Conservation (phyloP, 2,888 invertebrate genomes). For the Bimastos eiseni region DNA sequence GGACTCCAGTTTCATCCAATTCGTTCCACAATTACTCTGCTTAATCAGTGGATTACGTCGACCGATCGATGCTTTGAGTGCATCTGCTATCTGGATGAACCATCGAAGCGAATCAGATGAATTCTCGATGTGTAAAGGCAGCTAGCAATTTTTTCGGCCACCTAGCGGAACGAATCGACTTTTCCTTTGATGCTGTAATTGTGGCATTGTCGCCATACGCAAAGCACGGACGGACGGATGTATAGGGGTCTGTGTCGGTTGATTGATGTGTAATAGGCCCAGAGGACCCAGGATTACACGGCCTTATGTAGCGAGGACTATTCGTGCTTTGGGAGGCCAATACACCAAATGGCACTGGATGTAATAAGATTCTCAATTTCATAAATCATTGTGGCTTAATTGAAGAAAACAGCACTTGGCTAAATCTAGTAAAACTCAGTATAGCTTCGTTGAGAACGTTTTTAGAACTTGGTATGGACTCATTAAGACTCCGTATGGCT, state of each 20-base stretch:
- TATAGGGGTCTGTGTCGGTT: background rate
- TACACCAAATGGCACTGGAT: background rate
- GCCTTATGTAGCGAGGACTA: background rate
- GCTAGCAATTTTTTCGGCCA: background rate
- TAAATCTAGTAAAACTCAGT: background rate
- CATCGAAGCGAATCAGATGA: background rate
- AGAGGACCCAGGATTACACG: background rate
- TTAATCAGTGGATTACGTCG: background rate
- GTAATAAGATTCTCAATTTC: background rate
- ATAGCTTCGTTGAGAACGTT: background rate
- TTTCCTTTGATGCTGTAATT: background rate
- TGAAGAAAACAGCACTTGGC: too few species aligned
- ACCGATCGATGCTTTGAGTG: background rate
- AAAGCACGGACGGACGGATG: background rate
- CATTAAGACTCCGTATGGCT: too few species aligned
- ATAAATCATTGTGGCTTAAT: background rate
- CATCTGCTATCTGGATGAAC: background rate
- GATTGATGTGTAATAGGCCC: constrained; percentile 2
- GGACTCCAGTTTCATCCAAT: background rate
- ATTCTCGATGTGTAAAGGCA: background rate
- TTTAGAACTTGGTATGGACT: too few species aligned
- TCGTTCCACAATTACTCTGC: background rate
- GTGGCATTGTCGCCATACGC: background rate
- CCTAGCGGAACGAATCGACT: background rate
- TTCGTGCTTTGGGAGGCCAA: background rate